Base-by-base conservation (phyloP, 2,113 vertebrate species). In the Thalassoma bifasciatum region DNA sequence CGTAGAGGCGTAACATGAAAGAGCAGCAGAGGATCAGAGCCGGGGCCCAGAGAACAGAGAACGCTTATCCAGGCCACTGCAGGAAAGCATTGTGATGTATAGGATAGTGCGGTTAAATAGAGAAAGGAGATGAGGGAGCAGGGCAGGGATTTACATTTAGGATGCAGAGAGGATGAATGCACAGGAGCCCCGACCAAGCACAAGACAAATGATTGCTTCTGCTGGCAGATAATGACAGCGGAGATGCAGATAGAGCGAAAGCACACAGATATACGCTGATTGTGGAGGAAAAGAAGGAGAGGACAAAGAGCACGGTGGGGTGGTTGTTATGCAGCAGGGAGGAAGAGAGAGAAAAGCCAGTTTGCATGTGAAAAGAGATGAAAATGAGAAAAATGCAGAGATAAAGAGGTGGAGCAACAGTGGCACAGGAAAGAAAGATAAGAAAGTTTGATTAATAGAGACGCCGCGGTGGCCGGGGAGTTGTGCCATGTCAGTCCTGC, bases 71-170 rank as follows among this genome's bases (percentile, higher is more conserved):
- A 65, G 22, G 58, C 2, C 30, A 22, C 61, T 14, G 21, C 50
- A 59, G 57, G 59, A 56, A 63, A 64, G 42, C 51, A 38, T 0
- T 14, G 72, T 44, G 53, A 59, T n/a, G 67, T 59, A 21, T 22
- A 30, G 38, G 23, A 50, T 54, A 5, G 1, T 47, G 61, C 17
- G 22, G 17, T 12, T n/a, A 36, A 34, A 22, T 4, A 44, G 23
- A 54, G 16, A 47, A n/a, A 22, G 52, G 22, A 50, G 14, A 30
- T 53, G 16, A 11, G n/a, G 30, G 23, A 23, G 62, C 46, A 26
- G 46, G 66, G 63, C 60, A 34, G 66, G 34, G 34, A 84, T 77
- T 76, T 79, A 47, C 75, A 81, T 80, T 47, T 66, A 75, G 58
- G 75, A 81, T n/a, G 52, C 37, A 42, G 60, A 17, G 58, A 81